Evolutionary conservation across 2,113 vertebrate species (phyloP).

Genomic region (Puffinus mauretanicus): DNA sequence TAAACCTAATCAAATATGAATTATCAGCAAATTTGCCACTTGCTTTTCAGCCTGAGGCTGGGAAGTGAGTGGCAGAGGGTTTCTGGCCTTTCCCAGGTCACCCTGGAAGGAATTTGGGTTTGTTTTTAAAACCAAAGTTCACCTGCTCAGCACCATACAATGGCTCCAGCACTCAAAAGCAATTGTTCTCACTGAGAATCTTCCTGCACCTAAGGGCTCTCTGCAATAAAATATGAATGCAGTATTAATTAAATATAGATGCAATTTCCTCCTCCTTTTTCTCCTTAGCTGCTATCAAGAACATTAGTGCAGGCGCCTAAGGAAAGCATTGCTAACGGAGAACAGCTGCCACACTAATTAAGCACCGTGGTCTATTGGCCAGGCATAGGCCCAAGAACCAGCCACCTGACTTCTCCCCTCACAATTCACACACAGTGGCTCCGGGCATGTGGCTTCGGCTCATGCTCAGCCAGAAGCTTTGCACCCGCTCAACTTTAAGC

Average conservation of each 20-base stretch:
- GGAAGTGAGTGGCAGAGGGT: background rate
- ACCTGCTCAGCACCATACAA: background rate
- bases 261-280: constrained; percentile 52
- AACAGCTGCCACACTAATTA: constrained; percentile 37
- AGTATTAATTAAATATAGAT: constrained; percentile 65
- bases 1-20: constrained; percentile 10
- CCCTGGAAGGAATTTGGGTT: background rate
- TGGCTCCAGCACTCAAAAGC: background rate
- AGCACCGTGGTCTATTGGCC: background rate
- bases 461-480: background rate
- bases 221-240: constrained; percentile 58
- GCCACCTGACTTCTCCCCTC: background rate
- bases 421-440: background rate
- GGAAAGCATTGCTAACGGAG: constrained; percentile 27
- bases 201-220: constrained; percentile 44
- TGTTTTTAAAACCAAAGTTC: background rate
- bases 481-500: background rate
- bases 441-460: background rate
- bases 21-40: background rate
- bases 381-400: background rate
- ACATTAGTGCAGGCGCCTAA: constrained; percentile 38
- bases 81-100: background rate
- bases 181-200: constrained; percentile 9
- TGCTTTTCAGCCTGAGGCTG: background rate
- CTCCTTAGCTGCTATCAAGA: constrained; percentile 44